Evolutionary conservation across 2,888 invertebrate genomes (phyloP), one percentile per base, ranked within the genome.

Genomic region (Bombyx huttoni): DNA sequence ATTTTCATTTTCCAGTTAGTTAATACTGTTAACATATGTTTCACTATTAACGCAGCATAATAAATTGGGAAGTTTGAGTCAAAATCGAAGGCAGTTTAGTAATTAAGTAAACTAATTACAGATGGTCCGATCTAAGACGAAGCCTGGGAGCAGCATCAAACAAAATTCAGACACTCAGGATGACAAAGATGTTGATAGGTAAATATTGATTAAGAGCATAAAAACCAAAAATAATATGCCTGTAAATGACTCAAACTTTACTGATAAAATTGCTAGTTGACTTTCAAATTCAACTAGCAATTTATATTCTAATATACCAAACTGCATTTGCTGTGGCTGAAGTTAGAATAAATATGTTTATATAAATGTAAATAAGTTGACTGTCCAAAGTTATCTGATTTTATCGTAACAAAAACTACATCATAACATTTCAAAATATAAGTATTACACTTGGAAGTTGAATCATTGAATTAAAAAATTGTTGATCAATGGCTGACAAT

Each of bases 111-210:
- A 63, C 51, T 52, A 52, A 54, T 83, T 85, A 70, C 88, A 88
- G 88, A 87, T 87, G 81, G 85, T 82, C 75, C 78, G 79, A 57
- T 75, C 84, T 78, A 86, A 78, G 70, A 69, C 72, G 67, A 83
- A 80, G 67, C 75, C 75, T 57, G 72, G 77, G 64, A 72, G 70
- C 66, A 78, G 82, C 75, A 76, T 81, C 70, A 73, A 75, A 64
- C 77, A 78, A 67, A 80, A 73, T 72, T 80, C 85, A 64, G 81
- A 85, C 69, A 70, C 67, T 62, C 73, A 71, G 68, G 85, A 65
- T 72, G 87, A 86, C 69, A 85, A 81, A 82, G 78, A 79, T 67
- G 78, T 88, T 76, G 75, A 86, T 72, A 76, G 88, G 88, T 88
- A 88, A 87, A 76, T 84, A 82, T 81, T 54, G 48, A 51, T 53